Base-by-base conservation (phyloP, 2,797 vertebrate species). In the Melanogrammus aeglefinus region DNA sequence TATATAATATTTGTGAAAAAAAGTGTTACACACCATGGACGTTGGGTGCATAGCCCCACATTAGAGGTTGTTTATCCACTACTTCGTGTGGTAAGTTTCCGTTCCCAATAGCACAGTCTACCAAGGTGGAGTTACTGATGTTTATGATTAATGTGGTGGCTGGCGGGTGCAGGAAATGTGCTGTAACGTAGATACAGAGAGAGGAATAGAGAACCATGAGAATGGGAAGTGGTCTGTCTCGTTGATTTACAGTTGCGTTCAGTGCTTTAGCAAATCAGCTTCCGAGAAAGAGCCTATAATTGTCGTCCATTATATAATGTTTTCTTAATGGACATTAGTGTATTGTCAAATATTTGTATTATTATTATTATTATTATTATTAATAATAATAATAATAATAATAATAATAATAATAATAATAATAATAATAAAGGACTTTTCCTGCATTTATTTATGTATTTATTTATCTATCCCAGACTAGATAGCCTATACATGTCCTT, bases 71-170 rank as follows among this genome's bases (percentile, higher is more conserved):
- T 73, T 76, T 85, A 12, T 91, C 88, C 35, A 80, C 77, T 41
- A 78, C 79, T 0, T 80, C 57, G 0, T 79, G 72, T 1, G 81
- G 78, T 29, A 76, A 75, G 73, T 83, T 82, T 70, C 90, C 47
- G 2, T 85, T 91, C 1, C 93, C 93, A 4, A 95, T 89, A 77
- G 90, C 83, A 63, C 94, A 95, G 83, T 92, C 82, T 6, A 6
- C 84, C 73, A 95, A 35, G 9, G 89, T 93, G n/a, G 93, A 94
- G 83, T 95, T 92, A 80, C 90, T 91, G 87, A 94, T 93, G 86
- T 92, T 94, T 73, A 95, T 80, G n/a, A 95, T 88, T 73, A 90
- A 79, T 14, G 90, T 82, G 18, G 90, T 90, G 0, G 90, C 86
- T 0, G 86, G 79, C 0, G 57, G 27, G 63, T 27, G 71, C 44